phyloP scores from a whole-genome alignment of 2,797 vertebrate species.

The Mareca strepera region DNA sequence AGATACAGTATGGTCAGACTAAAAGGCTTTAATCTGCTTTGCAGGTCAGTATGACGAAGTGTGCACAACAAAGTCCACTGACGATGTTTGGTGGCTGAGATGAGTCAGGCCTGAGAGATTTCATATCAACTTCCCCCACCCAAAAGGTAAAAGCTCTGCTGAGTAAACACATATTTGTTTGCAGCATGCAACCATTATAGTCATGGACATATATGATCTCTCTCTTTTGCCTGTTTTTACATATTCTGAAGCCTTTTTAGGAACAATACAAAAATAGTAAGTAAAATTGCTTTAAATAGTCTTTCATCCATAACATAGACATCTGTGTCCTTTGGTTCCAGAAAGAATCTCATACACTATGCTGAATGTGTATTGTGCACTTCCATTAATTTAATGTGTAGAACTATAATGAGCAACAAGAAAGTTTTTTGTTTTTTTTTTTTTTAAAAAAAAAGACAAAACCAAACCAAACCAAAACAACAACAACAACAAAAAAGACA shows the following conservation, averaged over 20 bases:
- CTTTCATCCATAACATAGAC: slow-evolving; percentile 37
- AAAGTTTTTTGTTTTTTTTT: not conserved
- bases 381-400: slow-evolving; percentile 32
- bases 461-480: not conserved
- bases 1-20: not conserved
- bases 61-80: not conserved
- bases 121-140: not conserved
- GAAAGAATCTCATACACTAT: not conserved
- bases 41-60: not conserved
- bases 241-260: not conserved
- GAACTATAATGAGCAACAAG: not conserved
- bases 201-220: not conserved
- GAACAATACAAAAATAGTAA: not conserved
- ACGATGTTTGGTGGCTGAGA: not conserved
- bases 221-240: not conserved
- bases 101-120: not conserved
- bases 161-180: not conserved
- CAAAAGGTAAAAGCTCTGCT: not conserved
- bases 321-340: not conserved
- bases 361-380: not conserved
- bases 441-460: not conserved
- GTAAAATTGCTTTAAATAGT: slow-evolving; percentile 18
- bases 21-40: not conserved
- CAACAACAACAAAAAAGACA: no score
- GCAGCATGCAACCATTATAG: not conserved